Conservation (phyloP, 2,888 invertebrate genomes). For the Eupithecia abbreviata region DNA sequence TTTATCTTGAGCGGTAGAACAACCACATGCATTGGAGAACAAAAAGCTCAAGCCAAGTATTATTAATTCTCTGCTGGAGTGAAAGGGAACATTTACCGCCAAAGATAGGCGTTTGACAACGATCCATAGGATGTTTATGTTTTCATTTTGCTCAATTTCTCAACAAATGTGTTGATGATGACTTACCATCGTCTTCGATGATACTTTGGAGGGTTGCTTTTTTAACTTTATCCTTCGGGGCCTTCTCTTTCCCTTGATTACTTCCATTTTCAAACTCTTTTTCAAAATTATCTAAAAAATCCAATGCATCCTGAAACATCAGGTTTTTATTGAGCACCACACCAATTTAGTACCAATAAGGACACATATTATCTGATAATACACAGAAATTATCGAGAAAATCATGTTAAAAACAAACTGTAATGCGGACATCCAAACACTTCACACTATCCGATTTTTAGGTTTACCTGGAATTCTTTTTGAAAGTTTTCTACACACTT, state of each 20-base stretch:
- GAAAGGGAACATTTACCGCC: slow-evolving; percentile 14
- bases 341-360: slow-evolving; percentile 7
- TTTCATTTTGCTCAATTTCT: not conserved
- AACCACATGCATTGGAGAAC: not conserved
- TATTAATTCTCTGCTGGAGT: not conserved
- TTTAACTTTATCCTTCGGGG: slow-evolving; percentile 62
- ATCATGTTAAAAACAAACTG: slow-evolving; percentile 20
- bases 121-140: not conserved
- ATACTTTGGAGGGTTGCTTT: slow-evolving; percentile 71
- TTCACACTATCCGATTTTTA: slow-evolving; percentile 21
- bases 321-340: slow-evolving; percentile 33
- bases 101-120: not conserved
- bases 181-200: slow-evolving; percentile 71
- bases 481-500: slow-evolving; percentile 60
- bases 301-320: slow-evolving; percentile 66
- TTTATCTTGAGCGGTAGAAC: not conserved
- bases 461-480: slow-evolving; percentile 70
- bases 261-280: slow-evolving; percentile 67
- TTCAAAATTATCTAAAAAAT: slow-evolving; percentile 67
- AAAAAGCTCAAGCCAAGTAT: not conserved
- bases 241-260: slow-evolving; percentile 58
- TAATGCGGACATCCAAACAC: slow-evolving; percentile 13
- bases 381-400: not conserved
- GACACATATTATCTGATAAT: not conserved
- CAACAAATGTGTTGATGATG: not conserved